Evolutionary conservation across 2,113 vertebrate genomes (phyloP).

Genomic region (Triplophysa dalaica): DNA sequence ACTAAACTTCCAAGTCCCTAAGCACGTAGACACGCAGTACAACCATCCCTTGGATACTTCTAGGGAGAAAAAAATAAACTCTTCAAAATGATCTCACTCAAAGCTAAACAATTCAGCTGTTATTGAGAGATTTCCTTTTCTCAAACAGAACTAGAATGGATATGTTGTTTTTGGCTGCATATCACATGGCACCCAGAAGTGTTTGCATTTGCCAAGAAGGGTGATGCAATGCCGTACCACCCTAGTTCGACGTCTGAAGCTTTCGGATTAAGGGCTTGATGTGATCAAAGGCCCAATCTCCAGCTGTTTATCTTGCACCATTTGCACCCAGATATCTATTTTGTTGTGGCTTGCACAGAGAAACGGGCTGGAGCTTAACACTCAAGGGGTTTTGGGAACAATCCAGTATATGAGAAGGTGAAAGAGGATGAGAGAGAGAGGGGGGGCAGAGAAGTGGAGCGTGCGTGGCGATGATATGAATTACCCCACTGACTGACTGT

Average conservation of each 20-base stretch:
- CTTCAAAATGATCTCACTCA: slow-evolving; percentile 54
- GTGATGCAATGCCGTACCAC: slow-evolving; percentile 54
- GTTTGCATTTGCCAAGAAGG: slow-evolving; percentile 39
- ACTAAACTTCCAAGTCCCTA: neutral
- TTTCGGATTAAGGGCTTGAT: slow-evolving; percentile 24
- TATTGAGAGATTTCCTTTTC: slow-evolving; percentile 56
- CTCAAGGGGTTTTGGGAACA: slow-evolving; percentile 9
- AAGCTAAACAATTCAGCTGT: slow-evolving; percentile 56
- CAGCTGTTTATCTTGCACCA: slow-evolving; percentile 47
- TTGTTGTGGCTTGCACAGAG: slow-evolving; percentile 49
- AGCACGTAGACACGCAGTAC: slow-evolving; percentile 11
- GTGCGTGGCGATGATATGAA: neutral
- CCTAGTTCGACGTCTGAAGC: slow-evolving; percentile 38
- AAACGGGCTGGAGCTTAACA: slow-evolving; percentile 21
- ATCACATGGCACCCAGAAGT: slow-evolving; percentile 34
- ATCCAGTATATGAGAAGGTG: slow-evolving; percentile 20
- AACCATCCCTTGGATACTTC: slow-evolving; percentile 32
- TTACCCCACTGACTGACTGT: slow-evolving; percentile 82
- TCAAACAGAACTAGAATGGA: slow-evolving; percentile 46
- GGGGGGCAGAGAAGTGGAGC: neutral
- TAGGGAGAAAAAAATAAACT: slow-evolving; percentile 44
- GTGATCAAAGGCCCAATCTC: slow-evolving; percentile 45
- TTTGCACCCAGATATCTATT: slow-evolving; percentile 50
- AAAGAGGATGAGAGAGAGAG: neutral
- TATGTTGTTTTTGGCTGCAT: slow-evolving; percentile 55